Evolutionary conservation across 2,113 vertebrate species (phyloP).

Genomic region (Tupaia chinensis): DNA sequence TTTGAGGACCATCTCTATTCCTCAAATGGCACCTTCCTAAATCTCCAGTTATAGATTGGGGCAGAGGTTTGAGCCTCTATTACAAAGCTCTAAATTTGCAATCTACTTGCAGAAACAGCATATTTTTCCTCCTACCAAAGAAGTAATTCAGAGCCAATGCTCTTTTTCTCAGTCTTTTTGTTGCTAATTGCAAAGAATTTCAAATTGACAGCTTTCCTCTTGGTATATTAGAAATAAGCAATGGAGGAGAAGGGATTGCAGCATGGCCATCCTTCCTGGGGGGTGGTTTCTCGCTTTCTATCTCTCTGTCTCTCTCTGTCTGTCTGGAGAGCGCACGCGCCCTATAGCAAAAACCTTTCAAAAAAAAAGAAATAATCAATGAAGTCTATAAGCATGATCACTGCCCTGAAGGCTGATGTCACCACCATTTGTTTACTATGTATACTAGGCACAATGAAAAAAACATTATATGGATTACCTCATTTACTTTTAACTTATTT

Average conservation of each 20-base stretch:
- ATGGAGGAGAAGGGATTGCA: background rate
- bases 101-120: slow-evolving; percentile 8
- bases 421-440: background rate
- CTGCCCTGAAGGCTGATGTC: background rate
- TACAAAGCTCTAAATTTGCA: slow-evolving; percentile 33
- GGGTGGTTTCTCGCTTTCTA: no score
- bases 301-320: no score
- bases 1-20: background rate
- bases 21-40: slow-evolving; percentile 10
- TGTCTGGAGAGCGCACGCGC: no score
- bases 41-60: background rate
- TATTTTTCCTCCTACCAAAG: background rate
- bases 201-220: background rate
- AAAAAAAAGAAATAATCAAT: background rate
- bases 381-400: background rate
- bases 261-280: no score
- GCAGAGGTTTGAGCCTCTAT: background rate
- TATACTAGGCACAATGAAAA: slow-evolving; percentile 6
- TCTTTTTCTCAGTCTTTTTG: slow-evolving; percentile 28
- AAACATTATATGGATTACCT: background rate
- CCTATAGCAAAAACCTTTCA: no score
- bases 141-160: background rate
- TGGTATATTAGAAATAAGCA: slow-evolving; percentile 24
- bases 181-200: background rate
- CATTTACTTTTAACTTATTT: slow-evolving; percentile 21